Evolutionary conservation across 2,113 vertebrate species (phyloP).

Genomic region (Scomber scombrus): DNA sequence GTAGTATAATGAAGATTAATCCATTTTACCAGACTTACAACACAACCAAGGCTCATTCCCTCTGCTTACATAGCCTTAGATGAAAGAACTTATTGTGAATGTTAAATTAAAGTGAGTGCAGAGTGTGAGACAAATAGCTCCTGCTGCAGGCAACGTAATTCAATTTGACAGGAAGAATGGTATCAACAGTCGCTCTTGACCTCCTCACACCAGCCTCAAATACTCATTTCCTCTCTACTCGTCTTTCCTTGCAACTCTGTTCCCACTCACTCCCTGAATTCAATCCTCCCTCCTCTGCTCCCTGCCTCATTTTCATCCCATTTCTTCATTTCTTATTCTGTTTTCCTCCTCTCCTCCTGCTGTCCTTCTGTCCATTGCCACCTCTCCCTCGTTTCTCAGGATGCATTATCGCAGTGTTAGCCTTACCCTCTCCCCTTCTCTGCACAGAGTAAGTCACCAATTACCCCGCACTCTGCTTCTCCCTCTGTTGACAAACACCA

Average conservation of each 20-base stretch:
- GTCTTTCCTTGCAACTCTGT: constrained; percentile 37
- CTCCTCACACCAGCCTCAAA: constrained; percentile 63
- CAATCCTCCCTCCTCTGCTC: constrained; percentile 22
- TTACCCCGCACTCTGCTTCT: constrained; percentile 77
- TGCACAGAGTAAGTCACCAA: constrained; percentile 77
- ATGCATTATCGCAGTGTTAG: constrained; percentile 36
- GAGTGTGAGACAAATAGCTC: constrained; percentile 28
- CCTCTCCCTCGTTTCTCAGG: constrained; percentile 45
- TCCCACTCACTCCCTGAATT: constrained; percentile 26
- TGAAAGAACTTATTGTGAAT: constrained; percentile 1
- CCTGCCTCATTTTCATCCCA: constrained; percentile 29
- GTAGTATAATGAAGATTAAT: neutral
- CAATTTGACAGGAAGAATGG: constrained; percentile 60
- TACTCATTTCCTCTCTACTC: constrained; percentile 46
- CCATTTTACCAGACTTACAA: neutral
- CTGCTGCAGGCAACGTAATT: constrained; percentile 54
- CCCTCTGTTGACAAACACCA: constrained; percentile 77
- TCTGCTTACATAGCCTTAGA: constrained; percentile 6
- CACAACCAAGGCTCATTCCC: neutral
- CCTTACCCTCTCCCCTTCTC: constrained; percentile 45
- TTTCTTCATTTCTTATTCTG: constrained; percentile 48
- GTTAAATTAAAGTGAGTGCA: constrained; percentile 11
- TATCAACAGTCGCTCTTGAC: constrained; percentile 66
- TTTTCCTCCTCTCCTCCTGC: constrained; percentile 44
- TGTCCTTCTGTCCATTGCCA: constrained; percentile 55